These are phyloP conservation scores for Pristis pectinata DNA, from an alignment of 2,797 vertebrate genomes.

Conservation along the genomic window DNA sequence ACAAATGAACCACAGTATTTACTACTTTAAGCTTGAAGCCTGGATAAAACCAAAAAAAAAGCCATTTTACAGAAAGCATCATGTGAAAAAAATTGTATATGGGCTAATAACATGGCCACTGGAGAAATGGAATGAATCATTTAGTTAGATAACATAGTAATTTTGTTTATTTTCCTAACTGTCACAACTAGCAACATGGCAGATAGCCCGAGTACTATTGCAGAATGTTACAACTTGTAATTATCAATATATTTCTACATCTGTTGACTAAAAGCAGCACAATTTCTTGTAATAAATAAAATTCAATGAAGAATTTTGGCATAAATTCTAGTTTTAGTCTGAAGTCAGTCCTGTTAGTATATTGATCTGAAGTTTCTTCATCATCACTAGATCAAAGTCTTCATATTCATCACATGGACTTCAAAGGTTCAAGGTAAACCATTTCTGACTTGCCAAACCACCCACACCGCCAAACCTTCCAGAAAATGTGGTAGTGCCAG, in stretches of 20 bases:
- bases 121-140: not conserved
- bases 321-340: not conserved
- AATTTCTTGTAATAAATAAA: not conserved
- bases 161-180: not conserved
- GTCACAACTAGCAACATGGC: not conserved
- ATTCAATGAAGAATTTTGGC: not conserved
- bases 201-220: not conserved
- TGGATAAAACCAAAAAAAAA: not conserved
- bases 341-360: not conserved
- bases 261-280: not conserved
- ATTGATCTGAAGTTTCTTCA: not conserved
- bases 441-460: not conserved
- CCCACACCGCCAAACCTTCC: not conserved
- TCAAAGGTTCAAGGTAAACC: not conserved
- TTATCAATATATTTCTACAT: not conserved
- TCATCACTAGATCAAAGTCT: not conserved
- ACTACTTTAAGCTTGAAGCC: not conserved
- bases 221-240: not conserved
- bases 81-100: not conserved
- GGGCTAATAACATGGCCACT: not conserved
- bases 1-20: not conserved
- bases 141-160: not conserved
- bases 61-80: not conserved
- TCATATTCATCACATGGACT: not conserved
- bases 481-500: not conserved